Evolutionary conservation across 2,113 vertebrate genomes (phyloP).

Genomic region (Calidris pygmaea): DNA sequence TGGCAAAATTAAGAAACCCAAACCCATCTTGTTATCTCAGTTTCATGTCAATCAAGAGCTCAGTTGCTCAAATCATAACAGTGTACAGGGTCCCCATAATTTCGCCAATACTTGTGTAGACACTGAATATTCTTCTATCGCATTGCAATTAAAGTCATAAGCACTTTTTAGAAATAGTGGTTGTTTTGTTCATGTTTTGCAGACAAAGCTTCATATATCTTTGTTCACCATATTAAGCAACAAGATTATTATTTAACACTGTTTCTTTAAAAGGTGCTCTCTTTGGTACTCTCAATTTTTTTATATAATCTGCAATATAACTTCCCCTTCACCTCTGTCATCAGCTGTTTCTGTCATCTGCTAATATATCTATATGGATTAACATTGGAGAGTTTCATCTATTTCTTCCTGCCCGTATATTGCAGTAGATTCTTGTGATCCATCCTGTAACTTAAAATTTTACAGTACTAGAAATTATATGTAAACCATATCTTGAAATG

Average conservation of each 20-base stretch:
- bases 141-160: background rate
- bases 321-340: background rate
- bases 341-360: background rate
- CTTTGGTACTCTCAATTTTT: background rate
- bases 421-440: background rate
- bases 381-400: background rate
- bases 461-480: background rate
- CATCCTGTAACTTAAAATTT: background rate
- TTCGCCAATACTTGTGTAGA: background rate
- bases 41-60: background rate
- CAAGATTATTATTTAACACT: background rate
- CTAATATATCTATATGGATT: background rate
- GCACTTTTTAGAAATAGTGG: background rate
- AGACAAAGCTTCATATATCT: background rate
- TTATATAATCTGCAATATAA: background rate
- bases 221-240: background rate
- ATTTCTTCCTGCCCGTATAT: background rate
- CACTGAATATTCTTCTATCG: rapidly evolving
- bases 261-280: background rate
- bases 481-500: background rate
- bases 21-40: background rate
- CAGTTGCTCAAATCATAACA: background rate
- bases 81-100: background rate
- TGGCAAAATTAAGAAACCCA: background rate
- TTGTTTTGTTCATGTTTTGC: background rate